Evolutionary conservation across 1,140 invertebrate genomes (phyloP).

Genomic region (Caerostris darwini): DNA sequence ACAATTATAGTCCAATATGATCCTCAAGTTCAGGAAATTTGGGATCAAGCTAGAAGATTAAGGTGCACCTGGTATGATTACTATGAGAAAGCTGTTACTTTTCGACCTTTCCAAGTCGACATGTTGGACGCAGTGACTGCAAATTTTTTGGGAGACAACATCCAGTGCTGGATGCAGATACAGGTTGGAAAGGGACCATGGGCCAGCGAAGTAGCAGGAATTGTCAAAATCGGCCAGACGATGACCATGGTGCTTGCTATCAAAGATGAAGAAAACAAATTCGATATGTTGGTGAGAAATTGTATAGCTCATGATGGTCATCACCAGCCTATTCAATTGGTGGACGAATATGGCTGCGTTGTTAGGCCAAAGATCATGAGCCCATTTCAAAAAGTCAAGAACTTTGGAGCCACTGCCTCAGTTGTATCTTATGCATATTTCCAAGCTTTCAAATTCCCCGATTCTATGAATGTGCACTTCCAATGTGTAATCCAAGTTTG

Average conservation of each 20-base stretch:
- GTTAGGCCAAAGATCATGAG: slow-evolving; percentile 96
- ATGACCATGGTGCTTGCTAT: slow-evolving; percentile 98
- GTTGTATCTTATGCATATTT: slow-evolving; percentile 96
- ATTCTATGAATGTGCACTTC: slow-evolving; percentile 98
- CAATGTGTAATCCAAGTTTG: slow-evolving; percentile 98
- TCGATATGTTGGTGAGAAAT: slow-evolving; percentile 96
- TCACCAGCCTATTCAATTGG: slow-evolving; percentile 95
- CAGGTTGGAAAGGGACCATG: slow-evolving; percentile 97
- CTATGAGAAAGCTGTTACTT: slow-evolving; percentile 96
- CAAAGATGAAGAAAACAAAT: slow-evolving; percentile 97
- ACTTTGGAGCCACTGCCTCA: slow-evolving; percentile 95
- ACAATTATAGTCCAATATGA: slow-evolving; percentile 97
- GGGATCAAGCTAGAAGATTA: slow-evolving; percentile 89
- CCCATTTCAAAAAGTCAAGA: slow-evolving; percentile 96
- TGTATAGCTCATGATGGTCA: slow-evolving; percentile 97
- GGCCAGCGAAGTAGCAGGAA: slow-evolving; percentile 95
- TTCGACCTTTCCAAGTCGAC: slow-evolving; percentile 94
- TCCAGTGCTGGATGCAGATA: slow-evolving; percentile 98
- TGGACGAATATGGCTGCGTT: slow-evolving; percentile 95
- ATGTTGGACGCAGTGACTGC: slow-evolving; percentile 96
- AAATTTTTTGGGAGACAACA: slow-evolving; percentile 96
- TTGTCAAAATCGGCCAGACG: slow-evolving; percentile 97
- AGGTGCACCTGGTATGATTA: slow-evolving; percentile 97
- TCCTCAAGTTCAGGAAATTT: slow-evolving; percentile 95
- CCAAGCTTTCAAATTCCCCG: slow-evolving; percentile 97